Conservation (phyloP, 2,113 vertebrate species). For the Etheostoma cragini region DNA sequence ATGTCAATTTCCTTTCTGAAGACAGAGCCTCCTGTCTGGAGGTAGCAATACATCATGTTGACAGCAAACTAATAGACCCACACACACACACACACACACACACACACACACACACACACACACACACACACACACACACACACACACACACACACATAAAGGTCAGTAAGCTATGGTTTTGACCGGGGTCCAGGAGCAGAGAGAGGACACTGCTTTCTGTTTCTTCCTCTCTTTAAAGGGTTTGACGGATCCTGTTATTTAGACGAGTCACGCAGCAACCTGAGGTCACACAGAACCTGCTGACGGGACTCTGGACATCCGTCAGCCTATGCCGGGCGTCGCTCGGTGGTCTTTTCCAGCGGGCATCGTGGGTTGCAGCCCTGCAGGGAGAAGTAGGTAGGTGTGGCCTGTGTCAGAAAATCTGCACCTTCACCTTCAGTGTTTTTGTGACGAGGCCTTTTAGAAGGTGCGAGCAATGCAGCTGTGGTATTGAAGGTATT, state of each 20-base stretch:
- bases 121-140: too few species aligned
- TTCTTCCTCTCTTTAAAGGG: constrained; percentile 28
- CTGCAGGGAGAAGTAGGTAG: not conserved
- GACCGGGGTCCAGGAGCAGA: not conserved
- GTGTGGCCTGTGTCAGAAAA: not conserved
- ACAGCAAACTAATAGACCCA: constrained; percentile 2
- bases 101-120: too few species aligned
- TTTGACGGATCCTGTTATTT: constrained; percentile 60
- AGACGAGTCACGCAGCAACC: constrained; percentile 50
- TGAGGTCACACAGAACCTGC: constrained; percentile 35
- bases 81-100: not conserved
- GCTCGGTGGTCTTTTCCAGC: not conserved
- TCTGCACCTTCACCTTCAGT: not conserved
- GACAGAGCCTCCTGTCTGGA: constrained; percentile 9
- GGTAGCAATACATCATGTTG: not conserved
- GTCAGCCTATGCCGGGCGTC: not conserved
- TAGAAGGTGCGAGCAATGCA: too few species aligned
- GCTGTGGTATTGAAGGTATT: too few species aligned
- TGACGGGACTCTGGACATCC: constrained; percentile 44
- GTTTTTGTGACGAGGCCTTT: too few species aligned
- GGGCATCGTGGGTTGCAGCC: too few species aligned
- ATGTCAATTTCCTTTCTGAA: not conserved
- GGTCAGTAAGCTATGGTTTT: constrained; percentile 15
- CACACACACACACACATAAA: not conserved
- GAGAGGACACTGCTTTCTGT: constrained; percentile 17